phyloP scores from a whole-genome alignment of 2,888 invertebrate genomes.

The Leptinotarsa tumamoca region DNA sequence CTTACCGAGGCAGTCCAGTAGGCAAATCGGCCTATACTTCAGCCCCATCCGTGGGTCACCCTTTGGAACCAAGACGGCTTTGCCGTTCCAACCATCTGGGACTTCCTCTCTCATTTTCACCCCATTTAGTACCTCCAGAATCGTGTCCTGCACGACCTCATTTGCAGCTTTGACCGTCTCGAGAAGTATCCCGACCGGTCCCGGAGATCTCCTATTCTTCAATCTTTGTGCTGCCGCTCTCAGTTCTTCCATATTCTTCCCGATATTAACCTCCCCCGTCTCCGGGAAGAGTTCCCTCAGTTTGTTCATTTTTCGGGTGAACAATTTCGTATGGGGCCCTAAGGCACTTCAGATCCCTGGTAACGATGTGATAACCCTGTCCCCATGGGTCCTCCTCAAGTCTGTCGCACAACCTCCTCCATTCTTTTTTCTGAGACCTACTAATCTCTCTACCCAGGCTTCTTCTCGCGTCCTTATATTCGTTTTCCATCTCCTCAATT shows the following conservation, averaged over 20 bases:
- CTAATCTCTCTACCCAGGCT: neutral
- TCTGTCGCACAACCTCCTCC: neutral
- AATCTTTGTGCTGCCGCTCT: neutral
- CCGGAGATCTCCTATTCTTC: neutral
- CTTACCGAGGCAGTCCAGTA: neutral
- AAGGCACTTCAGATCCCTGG: slow-evolving; percentile 10
- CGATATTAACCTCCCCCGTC: neutral
- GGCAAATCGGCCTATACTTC: slow-evolving; percentile 2
- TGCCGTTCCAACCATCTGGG: neutral
- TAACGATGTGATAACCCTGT: slow-evolving; percentile 8
- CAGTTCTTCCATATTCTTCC: neutral
- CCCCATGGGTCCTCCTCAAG: slow-evolving; percentile 17
- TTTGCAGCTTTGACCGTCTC: neutral
- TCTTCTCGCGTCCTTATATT: neutral
- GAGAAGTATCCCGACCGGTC: neutral
- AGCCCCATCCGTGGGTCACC: neutral
- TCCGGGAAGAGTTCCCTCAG: neutral
- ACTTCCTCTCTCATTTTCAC: neutral
- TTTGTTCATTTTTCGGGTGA: neutral
- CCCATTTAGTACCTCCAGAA: neutral
- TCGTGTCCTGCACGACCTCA: neutral
- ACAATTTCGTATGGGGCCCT: slow-evolving; percentile 18
- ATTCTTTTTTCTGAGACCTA: no score
- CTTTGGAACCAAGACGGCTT: neutral
- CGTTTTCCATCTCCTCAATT: no score